Evolutionary conservation across 2,888 invertebrate species (phyloP), one percentile per base, ranked within the genome.

Genomic region (Apocheima hispidaria): DNA sequence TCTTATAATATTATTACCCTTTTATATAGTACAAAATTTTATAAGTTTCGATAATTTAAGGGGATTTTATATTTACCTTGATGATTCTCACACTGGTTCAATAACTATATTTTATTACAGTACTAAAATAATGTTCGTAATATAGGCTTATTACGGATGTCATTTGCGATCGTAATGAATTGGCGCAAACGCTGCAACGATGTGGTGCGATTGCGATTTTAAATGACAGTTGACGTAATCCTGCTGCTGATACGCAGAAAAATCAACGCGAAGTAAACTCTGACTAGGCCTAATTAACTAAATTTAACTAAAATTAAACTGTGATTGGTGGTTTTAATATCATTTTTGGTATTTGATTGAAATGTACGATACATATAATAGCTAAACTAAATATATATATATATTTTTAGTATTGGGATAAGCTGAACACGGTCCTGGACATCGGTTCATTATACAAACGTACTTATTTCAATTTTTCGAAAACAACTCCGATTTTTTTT

Each of bases 311-410:
- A 20, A 40, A 74, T 71, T 71, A 78, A 72, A 77, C 74, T 82
- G 81, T 69, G 70, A 84, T 90, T 89, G 90, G 90, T 90, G 90
- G 90, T 88, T 83, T 83, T 83, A 71, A 77, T 78, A 81, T 54
- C 67, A 84, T 89, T 88, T 90, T 90, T 90, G 90, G 90, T 84
- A 88, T 89, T 80, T 72, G 80, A 84, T 77, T 82, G 78, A 68
- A 66, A 64, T 64, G 52, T 63, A 43, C 46, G 60, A 65, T 56
- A 61, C 58, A 49, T 54, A 62, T 53, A 7, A 60, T 55, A 40
- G 9, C 52, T 51, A 23, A 52, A 51, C 10, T 23, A 26, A 35
- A 41, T 35, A 58, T 26, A 21, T 14, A 26, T 4, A 4, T 26
- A 18, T 6, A 4, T 30, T 57, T 23, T 9, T 20, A 48, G 4